phyloP scores from a whole-genome alignment of 1,140 invertebrate genomes.

The Pseudobourletiella spinata region DNA sequence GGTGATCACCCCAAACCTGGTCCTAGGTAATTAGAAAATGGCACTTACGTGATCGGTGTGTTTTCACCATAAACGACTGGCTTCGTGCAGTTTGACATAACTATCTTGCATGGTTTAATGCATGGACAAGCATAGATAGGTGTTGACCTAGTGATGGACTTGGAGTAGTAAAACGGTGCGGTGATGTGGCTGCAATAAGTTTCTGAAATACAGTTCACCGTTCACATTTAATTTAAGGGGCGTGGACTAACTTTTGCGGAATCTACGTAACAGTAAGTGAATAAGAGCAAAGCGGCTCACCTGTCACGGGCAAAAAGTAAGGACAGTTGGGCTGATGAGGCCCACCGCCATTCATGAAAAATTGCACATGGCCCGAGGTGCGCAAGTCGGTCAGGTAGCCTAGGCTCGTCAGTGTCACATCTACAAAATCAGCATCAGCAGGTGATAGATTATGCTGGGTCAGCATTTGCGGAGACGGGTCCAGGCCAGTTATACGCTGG shows the following conservation, averaged over 20 bases:
- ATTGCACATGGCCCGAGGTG: slow-evolving; percentile 3
- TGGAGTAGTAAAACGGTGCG: neutral
- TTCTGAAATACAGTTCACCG: slow-evolving; percentile 1
- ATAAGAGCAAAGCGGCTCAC: neutral
- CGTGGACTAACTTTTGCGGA: too few species aligned
- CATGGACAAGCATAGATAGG: neutral
- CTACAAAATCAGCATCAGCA: slow-evolving; percentile 14
- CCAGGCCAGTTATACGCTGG: neutral
- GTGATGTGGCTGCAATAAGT: slow-evolving; percentile 13
- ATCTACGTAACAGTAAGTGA: neutral
- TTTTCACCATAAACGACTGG: neutral
- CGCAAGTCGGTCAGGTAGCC: neutral
- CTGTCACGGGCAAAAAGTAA: neutral
- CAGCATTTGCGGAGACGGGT: neutral
- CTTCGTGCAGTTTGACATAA: neutral
- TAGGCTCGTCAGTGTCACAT: slow-evolving; percentile 1
- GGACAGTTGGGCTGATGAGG: slow-evolving; percentile 18
- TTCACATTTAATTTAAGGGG: too few species aligned
- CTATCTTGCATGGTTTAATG: neutral
- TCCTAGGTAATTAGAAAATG: neutral
- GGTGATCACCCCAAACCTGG: neutral
- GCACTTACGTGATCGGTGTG: neutral
- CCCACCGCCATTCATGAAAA: slow-evolving; percentile 17
- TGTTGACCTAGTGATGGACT: neutral
- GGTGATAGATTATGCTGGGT: neutral